phyloP scores from a whole-genome alignment of 2,113 vertebrate genomes.

The Amazona guildingii region DNA sequence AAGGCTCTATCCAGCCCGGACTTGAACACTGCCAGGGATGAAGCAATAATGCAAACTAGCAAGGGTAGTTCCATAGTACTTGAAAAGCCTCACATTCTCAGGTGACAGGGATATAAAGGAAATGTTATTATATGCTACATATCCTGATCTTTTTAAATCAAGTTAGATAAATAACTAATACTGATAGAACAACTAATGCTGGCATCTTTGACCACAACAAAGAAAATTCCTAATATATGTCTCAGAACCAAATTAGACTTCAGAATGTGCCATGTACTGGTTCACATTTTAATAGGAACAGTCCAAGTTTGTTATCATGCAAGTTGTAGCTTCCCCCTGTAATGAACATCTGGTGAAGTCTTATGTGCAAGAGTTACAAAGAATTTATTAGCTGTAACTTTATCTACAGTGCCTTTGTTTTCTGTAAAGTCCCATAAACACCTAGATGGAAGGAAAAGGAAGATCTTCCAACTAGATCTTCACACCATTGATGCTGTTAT shows the following conservation, averaged over 20 bases:
- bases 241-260: neutral
- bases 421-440: neutral
- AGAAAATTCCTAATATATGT: neutral
- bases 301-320: neutral
- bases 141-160: neutral
- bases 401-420: neutral
- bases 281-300: neutral
- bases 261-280: neutral
- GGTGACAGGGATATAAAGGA: neutral
- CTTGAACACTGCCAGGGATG: too few species aligned
- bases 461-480: neutral
- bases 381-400: neutral
- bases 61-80: neutral
- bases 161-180: neutral
- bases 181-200: neutral
- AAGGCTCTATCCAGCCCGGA: too few species aligned
- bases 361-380: neutral
- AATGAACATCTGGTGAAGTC: neutral
- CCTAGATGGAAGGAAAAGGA: neutral
- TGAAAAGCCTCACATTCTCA: neutral
- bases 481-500: neutral
- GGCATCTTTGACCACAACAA: neutral
- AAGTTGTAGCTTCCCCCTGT: neutral
- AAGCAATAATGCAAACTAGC: neutral
- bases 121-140: neutral